Conservation (phyloP, 2,113 vertebrate genomes). For the Indicator indicator region DNA sequence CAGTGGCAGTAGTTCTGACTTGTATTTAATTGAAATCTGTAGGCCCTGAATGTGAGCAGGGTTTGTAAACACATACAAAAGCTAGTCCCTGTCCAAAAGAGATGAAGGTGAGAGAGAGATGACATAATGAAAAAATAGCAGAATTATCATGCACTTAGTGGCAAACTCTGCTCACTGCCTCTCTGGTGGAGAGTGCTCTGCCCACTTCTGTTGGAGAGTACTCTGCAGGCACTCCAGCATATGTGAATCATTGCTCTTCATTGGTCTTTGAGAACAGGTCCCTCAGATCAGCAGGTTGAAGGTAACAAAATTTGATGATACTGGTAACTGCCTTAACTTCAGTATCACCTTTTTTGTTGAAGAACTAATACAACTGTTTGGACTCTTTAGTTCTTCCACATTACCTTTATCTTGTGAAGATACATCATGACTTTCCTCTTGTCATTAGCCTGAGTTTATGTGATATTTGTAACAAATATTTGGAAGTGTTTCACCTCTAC, state of each 20-base stretch:
- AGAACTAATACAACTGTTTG: not conserved
- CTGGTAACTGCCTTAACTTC: not conserved
- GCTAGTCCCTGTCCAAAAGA: not conserved
- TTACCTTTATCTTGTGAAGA: not conserved
- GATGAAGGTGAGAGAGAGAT: not conserved
- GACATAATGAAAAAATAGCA: not conserved
- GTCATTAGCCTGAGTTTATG: not conserved
- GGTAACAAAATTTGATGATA: not conserved
- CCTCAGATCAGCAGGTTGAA: not conserved
- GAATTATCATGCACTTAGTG: not conserved
- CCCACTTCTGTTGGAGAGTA: not conserved
- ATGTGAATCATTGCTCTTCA: not conserved
- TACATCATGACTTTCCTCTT: not conserved
- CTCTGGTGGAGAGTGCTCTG: not conserved
- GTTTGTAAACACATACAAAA: not conserved
- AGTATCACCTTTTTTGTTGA: not conserved
- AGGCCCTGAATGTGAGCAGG: not conserved
- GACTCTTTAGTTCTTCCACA: not conserved
- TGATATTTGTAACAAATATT: not conserved
- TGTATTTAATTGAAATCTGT: not conserved
- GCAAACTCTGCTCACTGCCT: not conserved
- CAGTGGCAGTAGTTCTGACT: not conserved
- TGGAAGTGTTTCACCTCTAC: not conserved
- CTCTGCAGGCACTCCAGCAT: not conserved
- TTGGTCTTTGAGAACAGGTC: not conserved